phyloP scores from a whole-genome alignment of 2,888 invertebrate species.

The Mimachlamys varia region DNA sequence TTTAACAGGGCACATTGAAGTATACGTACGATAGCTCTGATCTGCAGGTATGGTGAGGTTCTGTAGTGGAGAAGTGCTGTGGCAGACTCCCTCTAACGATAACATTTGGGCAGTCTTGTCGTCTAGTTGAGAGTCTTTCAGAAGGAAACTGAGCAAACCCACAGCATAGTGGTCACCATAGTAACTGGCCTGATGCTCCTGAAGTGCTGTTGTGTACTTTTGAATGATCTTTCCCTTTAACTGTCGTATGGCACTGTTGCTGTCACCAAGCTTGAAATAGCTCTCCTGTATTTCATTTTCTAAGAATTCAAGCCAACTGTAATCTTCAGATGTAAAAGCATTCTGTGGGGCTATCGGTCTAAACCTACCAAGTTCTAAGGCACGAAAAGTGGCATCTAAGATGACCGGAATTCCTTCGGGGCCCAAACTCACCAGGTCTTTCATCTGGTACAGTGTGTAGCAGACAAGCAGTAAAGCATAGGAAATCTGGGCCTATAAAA shows the following conservation, averaged over 20 bases:
- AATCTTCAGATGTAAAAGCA: background rate
- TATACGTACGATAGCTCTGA: background rate
- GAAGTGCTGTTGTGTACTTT: background rate
- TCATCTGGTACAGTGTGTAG: background rate
- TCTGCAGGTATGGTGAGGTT: background rate
- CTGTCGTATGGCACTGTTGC: background rate
- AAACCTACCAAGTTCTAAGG: background rate
- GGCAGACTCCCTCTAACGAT: background rate
- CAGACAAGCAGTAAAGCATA: background rate
- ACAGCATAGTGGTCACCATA: background rate
- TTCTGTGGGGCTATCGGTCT: background rate
- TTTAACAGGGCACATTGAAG: too few relatives aligned
- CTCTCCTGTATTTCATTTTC: background rate
- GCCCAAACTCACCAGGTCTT: background rate
- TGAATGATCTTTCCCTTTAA: background rate
- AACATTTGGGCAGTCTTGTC: background rate
- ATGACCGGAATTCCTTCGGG: slow-evolving; percentile 1
- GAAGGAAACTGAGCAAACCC: background rate
- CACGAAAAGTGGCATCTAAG: background rate
- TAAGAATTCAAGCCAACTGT: background rate
- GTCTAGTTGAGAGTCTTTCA: background rate
- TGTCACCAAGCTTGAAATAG: background rate
- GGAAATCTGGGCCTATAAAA: slow-evolving; percentile 9
- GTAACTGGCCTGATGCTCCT: background rate
- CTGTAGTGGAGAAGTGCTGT: background rate